phyloP scores from a whole-genome alignment of 2,888 invertebrate species.

The Cloeon dipterum region DNA sequence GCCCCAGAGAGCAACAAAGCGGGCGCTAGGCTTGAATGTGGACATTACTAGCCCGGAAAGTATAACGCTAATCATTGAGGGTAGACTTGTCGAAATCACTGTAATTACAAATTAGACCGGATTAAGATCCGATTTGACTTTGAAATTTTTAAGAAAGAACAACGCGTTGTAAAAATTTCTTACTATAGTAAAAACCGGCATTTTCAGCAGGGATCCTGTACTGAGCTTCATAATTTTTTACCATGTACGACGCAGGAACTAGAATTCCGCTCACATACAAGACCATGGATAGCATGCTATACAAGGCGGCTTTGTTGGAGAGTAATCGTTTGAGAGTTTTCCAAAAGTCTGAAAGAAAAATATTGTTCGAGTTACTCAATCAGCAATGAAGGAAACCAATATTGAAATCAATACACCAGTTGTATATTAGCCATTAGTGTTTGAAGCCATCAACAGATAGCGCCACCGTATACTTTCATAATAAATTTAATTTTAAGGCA shows the following conservation, averaged over 20 bases:
- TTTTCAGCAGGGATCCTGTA: conserved; percentile 51
- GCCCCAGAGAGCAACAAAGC: conserved; percentile 44
- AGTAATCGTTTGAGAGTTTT: conserved; percentile 35
- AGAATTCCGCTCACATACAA: conserved; percentile 47
- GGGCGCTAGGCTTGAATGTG: conserved; percentile 37
- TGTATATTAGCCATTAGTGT: too few relatives aligned
- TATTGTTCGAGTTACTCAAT: too few relatives aligned
- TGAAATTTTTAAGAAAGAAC: conserved; percentile 19
- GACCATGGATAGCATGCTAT: conserved; percentile 46
- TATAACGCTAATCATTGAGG: conserved; percentile 40
- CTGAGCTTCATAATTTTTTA: conserved; percentile 64
- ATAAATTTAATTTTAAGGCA: too few relatives aligned
- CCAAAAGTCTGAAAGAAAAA: conserved; percentile 35
- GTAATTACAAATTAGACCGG: too few relatives aligned
- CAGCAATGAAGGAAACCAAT: too few relatives aligned
- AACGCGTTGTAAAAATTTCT: not conserved
- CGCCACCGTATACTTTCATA: too few relatives aligned
- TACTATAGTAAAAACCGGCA: conserved; percentile 49
- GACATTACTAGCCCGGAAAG: conserved; percentile 44
- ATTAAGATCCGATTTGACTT: too few relatives aligned
- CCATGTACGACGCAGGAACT: conserved; percentile 59
- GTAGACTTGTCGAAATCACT: too few relatives aligned
- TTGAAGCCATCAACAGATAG: too few relatives aligned
- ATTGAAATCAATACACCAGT: too few relatives aligned
- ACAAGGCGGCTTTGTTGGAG: conserved; percentile 41